A percentile compares a stretch with the other conserved stretches of the same genome.
These are phyloP conservation scores for Clupea harengus DNA, from an alignment of 2,113 vertebrate genomes.

Conservation along the genomic window DNA sequence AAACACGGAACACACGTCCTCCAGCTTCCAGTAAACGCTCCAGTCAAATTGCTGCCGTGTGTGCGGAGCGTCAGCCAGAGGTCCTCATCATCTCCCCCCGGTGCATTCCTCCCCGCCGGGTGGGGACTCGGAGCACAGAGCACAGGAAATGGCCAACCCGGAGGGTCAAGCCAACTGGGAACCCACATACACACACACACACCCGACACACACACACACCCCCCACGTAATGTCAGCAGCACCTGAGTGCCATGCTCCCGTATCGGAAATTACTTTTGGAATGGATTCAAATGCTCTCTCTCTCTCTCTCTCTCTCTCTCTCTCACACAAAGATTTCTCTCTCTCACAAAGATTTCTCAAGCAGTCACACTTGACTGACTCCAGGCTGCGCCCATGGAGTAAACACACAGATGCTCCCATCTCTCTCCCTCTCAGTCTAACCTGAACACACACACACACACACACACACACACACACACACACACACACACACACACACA, in stretches of 20 bases:
- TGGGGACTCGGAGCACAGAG: background rate
- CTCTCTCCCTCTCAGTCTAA: background rate
- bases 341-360: background rate
- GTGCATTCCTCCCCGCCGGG: background rate
- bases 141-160: slow-evolving; percentile 9
- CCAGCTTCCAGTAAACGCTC: background rate
- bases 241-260: background rate
- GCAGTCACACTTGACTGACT: slow-evolving; percentile 17
- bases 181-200: slow-evolving; percentile 1
- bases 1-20: background rate
- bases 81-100: background rate
- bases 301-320: background rate
- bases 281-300: slow-evolving; percentile 6
- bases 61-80: slow-evolving; percentile 4
- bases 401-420: slow-evolving; percentile 12
- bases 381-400: background rate
- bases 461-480: slow-evolving; percentile 11
- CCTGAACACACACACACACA: background rate
- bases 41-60: background rate
- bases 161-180: slow-evolving; percentile 10
- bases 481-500: slow-evolving; percentile 1
- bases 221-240: background rate
- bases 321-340: background rate
- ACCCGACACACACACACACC: slow-evolving; percentile 18
- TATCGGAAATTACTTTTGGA: slow-evolving; percentile 1